Base-by-base conservation (phyloP, 2,113 vertebrate species). In the Lampris megalopsis region DNA sequence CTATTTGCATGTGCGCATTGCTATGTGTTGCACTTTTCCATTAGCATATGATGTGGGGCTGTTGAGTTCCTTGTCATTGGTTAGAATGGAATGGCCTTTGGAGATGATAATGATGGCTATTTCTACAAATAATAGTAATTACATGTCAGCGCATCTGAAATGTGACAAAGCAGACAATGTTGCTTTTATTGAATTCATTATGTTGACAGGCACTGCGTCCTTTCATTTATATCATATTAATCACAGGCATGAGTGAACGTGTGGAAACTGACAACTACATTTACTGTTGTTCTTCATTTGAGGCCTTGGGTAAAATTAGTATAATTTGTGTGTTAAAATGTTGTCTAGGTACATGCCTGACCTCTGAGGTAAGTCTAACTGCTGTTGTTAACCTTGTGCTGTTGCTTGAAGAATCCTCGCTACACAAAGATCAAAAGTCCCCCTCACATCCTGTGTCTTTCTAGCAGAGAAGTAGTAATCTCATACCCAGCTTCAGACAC, bases 171-270 rank as follows among this genome's bases (percentile, higher is more conserved):
- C 87, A 89, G 86, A 93, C 88, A 91, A 88, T 92, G 86, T 84
- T 90, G 86, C 88, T 91, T 92, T 91, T 86, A 90, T 91, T 93
- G 87, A 91, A 94, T 90, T 90, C 83, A 92, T 92, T 92, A 92
- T 85, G 81, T 77, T 90, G 89, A 90, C 83, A 85, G 78, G 68
- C 85, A 84, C 83, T 81, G 71, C 82, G 77, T 89, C 88, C 85
- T 77, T 90, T 88, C 82, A 88, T 89, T 88, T 81, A 82, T 88
- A 77, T 90, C 57, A 65, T 50, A 63, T 88, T 70, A 74, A 59
- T 77, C 80, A 80, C 79, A 75, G 81, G 70, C 75, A 35, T 13
- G 42, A 80, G 80, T 65, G 82, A 90, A 89, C 77, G 71, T 88
- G 85, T 79, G 49, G 43, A 63, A 87, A 80, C 82, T 86, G 86